Base-by-base conservation (phyloP, 1,140 invertebrate species). In the Helicoverpa zea region DNA sequence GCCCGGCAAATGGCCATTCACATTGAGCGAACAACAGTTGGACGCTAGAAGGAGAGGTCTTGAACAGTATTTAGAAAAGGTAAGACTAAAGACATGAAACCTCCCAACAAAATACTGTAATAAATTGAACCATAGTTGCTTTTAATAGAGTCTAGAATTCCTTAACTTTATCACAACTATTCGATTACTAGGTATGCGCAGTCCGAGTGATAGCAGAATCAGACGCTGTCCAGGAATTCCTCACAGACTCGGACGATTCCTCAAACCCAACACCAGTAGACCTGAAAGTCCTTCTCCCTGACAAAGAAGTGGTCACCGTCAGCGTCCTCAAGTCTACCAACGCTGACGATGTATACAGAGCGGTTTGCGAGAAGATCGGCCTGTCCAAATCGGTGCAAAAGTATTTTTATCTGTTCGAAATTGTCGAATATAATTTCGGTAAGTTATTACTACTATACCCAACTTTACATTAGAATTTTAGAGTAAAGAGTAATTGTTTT, bases 1-100 rank as follows among this genome's bases (percentile, higher is more conserved):
- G 70, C 99, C 99, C 0, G 98, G 98, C 70, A 99, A 99, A 96
- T 99, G 99, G 98, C 98, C 99, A 63, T 99, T 99, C 91, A 97
- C 98, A 92, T 94, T 98, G 75, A 99, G 98, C 89, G 99, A 99
- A 89, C 99, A 99, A 91, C 99, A 99, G 93, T 94, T 99, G 80
- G 99, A 99, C 94, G 97, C 98, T 3, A 96, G 99, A 79, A 96
- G 99, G 83, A 96, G 99, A 86, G 98, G 98, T 0, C 95, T 99
- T 29, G 99, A 99, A 92, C 98, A 99, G 91, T 99, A 99, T 96
- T 96, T 99, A 89, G 99, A 99, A 94, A 99, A 99, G 96, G 95
- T 95, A 54, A 64, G n/a, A 14, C 2, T 43, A 43, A 13, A 9
- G 0, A 5, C 18, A 61, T 29, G n/a, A 2, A 52, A 5, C 35